These are phyloP conservation scores for Tenebrosternarchus preto DNA, from an alignment of 2,113 vertebrate genomes.

Conservation along the genomic window DNA sequence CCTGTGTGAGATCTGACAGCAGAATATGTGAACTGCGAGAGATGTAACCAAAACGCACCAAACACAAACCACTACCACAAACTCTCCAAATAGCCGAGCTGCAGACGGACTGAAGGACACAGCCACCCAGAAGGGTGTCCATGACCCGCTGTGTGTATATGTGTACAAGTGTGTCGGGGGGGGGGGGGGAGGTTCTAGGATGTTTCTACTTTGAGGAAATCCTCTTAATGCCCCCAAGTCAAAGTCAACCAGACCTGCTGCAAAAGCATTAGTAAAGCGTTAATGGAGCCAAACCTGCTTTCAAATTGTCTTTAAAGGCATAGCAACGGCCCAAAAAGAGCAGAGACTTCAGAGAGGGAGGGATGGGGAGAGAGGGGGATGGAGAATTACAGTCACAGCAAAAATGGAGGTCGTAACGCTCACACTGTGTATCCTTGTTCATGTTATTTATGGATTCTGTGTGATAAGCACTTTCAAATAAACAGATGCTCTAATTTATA, in stretches of 20 bases:
- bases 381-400: not conserved
- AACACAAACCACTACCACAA: slow-evolving; percentile 23
- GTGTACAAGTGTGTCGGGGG: not conserved
- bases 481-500: no score
- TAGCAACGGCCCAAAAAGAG: not conserved
- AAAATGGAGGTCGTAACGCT: not conserved
- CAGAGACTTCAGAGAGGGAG: not conserved
- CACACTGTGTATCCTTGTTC: not conserved
- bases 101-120: slow-evolving; percentile 18
- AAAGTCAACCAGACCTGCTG: slow-evolving; percentile 44
- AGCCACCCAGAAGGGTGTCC: slow-evolving; percentile 40
- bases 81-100: slow-evolving; percentile 1
- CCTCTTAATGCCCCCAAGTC: slow-evolving; percentile 45
- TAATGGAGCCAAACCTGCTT: slow-evolving; percentile 29
- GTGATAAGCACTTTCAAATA: not conserved
- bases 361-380: slow-evolving; percentile 1
- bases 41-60: not conserved
- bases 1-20: no score
- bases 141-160: slow-evolving; percentile 5
- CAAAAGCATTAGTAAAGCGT: slow-evolving; percentile 52
- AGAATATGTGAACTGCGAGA: no score
- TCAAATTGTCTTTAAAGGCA: slow-evolving; percentile 34
- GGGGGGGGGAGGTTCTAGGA: slow-evolving; percentile 30
- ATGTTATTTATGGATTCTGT: not conserved
- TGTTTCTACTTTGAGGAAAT: slow-evolving; percentile 47